These are phyloP conservation scores for Mobula birostris DNA, from an alignment of 2,113 vertebrate genomes.

Conservation along the genomic window DNA sequence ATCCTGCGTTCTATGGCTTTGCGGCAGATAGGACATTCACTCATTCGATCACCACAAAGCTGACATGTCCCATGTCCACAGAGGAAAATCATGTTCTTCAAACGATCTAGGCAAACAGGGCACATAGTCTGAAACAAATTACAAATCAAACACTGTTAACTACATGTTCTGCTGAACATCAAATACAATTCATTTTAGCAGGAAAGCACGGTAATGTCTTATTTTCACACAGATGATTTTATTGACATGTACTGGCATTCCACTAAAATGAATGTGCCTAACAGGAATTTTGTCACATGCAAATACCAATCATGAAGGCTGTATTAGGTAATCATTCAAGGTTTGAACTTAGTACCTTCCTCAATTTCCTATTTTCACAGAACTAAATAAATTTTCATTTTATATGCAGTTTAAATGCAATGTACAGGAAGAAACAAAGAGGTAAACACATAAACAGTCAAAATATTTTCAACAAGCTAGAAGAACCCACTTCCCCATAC, in stretches of 20 bases:
- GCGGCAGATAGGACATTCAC: constrained; percentile 97
- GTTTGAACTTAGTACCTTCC: not conserved
- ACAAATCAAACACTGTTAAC: not conserved
- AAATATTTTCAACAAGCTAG: not conserved
- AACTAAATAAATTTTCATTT: too few species aligned
- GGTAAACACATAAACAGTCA: not conserved
- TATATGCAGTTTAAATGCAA: too few species aligned
- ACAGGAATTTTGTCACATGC: not conserved
- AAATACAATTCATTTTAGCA: not conserved
- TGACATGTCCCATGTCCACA: constrained; percentile 96
- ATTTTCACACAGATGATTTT: not conserved
- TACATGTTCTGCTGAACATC: not conserved
- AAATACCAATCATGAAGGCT: not conserved
- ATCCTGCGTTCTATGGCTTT: constrained; percentile 96
- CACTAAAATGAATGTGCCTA: not conserved
- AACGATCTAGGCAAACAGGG: constrained; percentile 93
- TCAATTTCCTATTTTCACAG: too few species aligned
- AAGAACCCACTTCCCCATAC: not conserved
- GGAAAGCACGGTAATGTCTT: not conserved
- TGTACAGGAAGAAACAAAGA: not conserved
- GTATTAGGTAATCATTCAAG: not conserved
- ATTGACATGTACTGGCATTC: not conserved
- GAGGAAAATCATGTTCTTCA: constrained; percentile 99
- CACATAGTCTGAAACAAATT: constrained; percentile 83
- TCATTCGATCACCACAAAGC: constrained; percentile 96